Conservation (phyloP, 1,140 invertebrate species). For the Myzus persicae region DNA sequence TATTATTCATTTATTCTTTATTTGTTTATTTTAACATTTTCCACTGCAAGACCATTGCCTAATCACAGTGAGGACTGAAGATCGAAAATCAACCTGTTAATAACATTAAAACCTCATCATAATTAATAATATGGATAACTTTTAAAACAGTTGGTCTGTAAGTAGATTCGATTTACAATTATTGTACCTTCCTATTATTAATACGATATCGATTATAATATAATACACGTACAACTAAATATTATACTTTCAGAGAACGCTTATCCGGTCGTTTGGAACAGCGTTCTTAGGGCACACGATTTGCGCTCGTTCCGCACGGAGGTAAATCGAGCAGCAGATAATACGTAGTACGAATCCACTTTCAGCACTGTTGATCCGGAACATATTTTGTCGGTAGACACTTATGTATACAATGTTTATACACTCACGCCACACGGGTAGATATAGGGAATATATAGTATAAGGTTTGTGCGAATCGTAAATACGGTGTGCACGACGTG, state of each 20-base stretch:
- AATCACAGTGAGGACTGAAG: not conserved
- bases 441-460: not conserved
- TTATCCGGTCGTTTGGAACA: not conserved
- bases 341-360: not conserved
- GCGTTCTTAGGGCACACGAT: not conserved
- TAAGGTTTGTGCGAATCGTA: not conserved
- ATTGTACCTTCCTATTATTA: no score
- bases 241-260: not conserved
- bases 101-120: not conserved
- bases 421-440: not conserved
- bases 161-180: no score
- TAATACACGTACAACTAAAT: no score
- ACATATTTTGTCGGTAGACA: not conserved
- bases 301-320: not conserved
- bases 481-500: not conserved
- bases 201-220: no score
- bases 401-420: no score
- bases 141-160: no score
- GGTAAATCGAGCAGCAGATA: no score
- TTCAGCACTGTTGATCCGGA: not conserved
- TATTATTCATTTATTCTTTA: no score
- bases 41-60: not conserved
- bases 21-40: no score
- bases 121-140: no score
- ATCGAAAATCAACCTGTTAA: not conserved